phyloP scores from a whole-genome alignment of 2,888 invertebrate species.

The Abscondita cerata region DNA sequence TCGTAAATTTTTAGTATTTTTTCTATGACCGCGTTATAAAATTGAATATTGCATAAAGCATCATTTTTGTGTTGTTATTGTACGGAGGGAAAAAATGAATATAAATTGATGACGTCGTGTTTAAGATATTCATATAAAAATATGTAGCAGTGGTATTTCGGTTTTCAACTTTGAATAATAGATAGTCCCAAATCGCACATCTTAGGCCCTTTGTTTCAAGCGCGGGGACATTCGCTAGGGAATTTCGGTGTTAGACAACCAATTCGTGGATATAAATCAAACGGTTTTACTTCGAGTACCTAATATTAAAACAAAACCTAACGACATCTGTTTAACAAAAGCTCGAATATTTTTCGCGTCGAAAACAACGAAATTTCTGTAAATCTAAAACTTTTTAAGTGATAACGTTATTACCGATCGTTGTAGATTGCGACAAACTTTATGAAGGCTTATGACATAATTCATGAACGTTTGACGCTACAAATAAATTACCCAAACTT shows the following conservation, averaged over 20 bases:
- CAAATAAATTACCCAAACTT: conserved; percentile 36
- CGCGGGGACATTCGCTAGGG: conserved; percentile 27
- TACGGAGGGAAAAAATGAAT: too few relatives aligned
- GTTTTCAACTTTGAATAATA: conserved; percentile 28
- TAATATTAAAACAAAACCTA: conserved; percentile 29
- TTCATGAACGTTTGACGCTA: conserved; percentile 31
- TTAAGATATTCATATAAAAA: conserved; percentile 21
- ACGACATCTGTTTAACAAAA: conserved; percentile 11
- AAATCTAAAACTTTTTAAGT: conserved; percentile 20
- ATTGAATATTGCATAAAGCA: too few relatives aligned
- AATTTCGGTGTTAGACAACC: conserved; percentile 26
- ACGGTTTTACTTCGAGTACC: conserved; percentile 22
- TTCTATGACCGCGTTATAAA: too few relatives aligned
- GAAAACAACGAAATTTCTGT: conserved; percentile 20
- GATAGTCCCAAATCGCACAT: conserved; percentile 31
- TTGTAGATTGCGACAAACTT: conserved; percentile 25
- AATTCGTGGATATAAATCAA: conserved; percentile 27
- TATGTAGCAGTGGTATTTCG: conserved; percentile 9
- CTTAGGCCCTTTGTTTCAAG: conserved; percentile 35
- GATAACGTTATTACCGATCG: conserved; percentile 18
- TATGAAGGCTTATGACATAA: conserved; percentile 29
- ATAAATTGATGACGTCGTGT: conserved; percentile 3
- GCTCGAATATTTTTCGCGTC: not conserved
- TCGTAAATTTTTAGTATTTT: too few relatives aligned
- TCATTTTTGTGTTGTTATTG: too few relatives aligned